phyloP scores from a whole-genome alignment of 2,113 vertebrate species.

The Oophaga pumilio region DNA sequence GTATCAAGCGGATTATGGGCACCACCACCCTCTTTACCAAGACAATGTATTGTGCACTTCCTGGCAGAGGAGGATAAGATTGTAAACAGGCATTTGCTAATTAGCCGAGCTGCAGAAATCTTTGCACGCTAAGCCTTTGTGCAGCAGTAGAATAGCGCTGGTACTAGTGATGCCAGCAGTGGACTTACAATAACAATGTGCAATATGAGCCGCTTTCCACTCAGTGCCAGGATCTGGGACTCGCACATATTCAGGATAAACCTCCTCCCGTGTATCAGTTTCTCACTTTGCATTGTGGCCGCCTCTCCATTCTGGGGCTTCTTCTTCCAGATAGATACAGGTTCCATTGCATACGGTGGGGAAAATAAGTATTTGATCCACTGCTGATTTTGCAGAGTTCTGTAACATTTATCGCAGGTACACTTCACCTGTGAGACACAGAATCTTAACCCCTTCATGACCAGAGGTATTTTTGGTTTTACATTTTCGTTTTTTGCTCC shows the following conservation, averaged over 20 bases:
- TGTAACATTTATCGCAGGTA: no score
- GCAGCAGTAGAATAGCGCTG: background rate
- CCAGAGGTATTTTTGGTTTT: no score
- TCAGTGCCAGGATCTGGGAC: background rate
- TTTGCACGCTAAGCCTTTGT: constrained; percentile 36
- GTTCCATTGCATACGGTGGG: no score
- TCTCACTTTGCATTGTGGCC: no score
- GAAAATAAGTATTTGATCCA: no score
- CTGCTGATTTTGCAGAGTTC: no score
- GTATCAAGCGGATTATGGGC: constrained; percentile 9
- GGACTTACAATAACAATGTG: constrained; percentile 22
- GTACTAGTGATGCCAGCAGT: background rate
- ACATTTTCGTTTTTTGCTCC: no score
- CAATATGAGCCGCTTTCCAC: background rate
- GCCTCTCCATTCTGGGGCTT: no score
- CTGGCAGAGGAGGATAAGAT: constrained; percentile 17
- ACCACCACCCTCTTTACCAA: background rate
- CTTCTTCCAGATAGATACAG: no score
- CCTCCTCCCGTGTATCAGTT: constrained; percentile 5
- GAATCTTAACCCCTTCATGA: no score
- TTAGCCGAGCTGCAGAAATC: constrained; percentile 10
- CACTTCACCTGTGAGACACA: no score
- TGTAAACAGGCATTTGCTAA: constrained; percentile 36
- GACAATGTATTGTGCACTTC: constrained; percentile 24
- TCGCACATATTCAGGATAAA: background rate